Conservation (phyloP, 2,888 invertebrate species). For the Taenaris catops region DNA sequence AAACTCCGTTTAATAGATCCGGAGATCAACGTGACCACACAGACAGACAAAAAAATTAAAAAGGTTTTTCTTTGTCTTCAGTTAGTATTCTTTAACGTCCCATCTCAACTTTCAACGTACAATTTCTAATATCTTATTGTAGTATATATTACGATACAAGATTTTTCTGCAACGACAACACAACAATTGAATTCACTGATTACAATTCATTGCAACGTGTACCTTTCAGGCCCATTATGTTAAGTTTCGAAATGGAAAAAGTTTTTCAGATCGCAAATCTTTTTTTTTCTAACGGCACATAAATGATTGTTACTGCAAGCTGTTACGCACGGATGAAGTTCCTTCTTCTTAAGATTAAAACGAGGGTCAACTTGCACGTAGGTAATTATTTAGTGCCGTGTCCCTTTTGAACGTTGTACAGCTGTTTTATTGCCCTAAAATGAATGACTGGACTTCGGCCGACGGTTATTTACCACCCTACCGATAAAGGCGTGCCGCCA, state of each 20-base stretch:
- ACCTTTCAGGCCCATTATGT: slow-evolving; percentile 20
- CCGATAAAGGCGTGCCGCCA: too few species aligned
- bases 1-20: too few species aligned
- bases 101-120: too few species aligned
- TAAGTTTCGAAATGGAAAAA: slow-evolving; percentile 68
- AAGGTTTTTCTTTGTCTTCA: too few species aligned
- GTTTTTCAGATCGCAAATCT: slow-evolving; percentile 69
- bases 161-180: too few species aligned
- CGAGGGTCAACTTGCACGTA: slow-evolving; percentile 63
- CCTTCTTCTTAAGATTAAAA: slow-evolving; percentile 45
- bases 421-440: slow-evolving; percentile 35
- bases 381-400: slow-evolving; percentile 64
- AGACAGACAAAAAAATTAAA: too few species aligned
- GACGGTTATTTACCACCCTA: too few species aligned
- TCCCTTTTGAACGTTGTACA: slow-evolving; percentile 36
- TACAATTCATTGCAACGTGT: slow-evolving; percentile 26
- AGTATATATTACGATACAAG: too few species aligned
- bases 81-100: too few species aligned
- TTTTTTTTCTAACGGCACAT: slow-evolving; percentile 44
- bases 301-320: slow-evolving; percentile 74
- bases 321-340: slow-evolving; percentile 69
- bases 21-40: too few species aligned
- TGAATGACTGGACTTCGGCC: slow-evolving; percentile 6
- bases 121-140: too few species aligned
- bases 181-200: slow-evolving; percentile 7